These are phyloP conservation scores for Peromyscus californicus DNA, from an alignment of 2,113 vertebrate genomes.

Conservation along the genomic window DNA sequence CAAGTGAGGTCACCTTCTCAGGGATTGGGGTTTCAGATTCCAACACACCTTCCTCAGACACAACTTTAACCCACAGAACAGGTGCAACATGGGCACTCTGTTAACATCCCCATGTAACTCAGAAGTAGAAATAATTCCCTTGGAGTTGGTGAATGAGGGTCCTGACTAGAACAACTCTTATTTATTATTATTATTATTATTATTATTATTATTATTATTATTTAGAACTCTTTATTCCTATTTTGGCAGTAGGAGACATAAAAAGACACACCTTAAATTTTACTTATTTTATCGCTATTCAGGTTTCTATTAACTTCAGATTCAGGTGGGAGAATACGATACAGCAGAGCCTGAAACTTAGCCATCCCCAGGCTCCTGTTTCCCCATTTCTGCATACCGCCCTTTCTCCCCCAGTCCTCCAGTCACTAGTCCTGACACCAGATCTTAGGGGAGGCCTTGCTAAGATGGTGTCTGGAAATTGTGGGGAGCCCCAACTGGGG, in stretches of 20 bases:
- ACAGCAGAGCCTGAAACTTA: neutral
- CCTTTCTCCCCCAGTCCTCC: neutral
- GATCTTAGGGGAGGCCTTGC: too few relatives aligned
- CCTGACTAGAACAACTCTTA: neutral
- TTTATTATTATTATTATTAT: too few relatives aligned
- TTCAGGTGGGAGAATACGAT: neutral
- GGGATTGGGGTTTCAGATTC: neutral
- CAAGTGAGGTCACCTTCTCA: neutral
- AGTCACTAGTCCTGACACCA: neutral
- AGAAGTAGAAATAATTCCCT: neutral
- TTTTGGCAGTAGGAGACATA: neutral
- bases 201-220: too few relatives aligned
- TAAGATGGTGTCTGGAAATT: neutral
- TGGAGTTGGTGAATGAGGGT: neutral
- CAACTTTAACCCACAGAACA: neutral
- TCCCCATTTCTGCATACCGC: neutral
- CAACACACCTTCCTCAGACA: neutral
- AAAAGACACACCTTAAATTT: neutral
- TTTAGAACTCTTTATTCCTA: neutral
- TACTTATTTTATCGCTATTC: neutral
- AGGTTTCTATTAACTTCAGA: neutral
- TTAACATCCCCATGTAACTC: neutral
- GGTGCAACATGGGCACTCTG: neutral
- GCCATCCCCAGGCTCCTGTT: neutral
- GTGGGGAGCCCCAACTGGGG: neutral